A percentile compares a stretch with the other conserved stretches of the same genome.
Evolutionary conservation across 2,113 vertebrate species (phyloP).

Genomic region (Phrynocephalus versicolor): DNA sequence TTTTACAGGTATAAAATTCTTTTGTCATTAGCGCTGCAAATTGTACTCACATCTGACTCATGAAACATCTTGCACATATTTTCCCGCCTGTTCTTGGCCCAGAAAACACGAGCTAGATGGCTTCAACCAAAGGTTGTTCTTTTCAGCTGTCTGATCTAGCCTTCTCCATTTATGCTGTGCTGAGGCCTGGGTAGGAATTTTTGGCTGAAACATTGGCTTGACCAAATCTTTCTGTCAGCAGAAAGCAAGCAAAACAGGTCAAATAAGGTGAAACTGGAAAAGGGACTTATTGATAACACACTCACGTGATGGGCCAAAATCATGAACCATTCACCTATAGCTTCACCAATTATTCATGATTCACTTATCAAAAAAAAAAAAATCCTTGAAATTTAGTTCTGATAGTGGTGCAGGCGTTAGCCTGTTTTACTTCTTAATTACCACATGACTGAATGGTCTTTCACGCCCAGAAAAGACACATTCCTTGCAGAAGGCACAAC

Average conservation of each 20-base stretch:
- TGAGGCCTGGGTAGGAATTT: background rate
- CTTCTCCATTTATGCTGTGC: background rate
- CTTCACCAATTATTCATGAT: no score
- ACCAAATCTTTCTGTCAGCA: background rate
- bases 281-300: background rate
- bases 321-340: background rate
- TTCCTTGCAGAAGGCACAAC: no score
- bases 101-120: no score
- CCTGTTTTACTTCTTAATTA: background rate
- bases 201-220: background rate
- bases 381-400: no score
- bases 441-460: background rate
- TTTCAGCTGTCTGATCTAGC: background rate
- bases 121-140: no score
- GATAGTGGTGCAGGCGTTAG: background rate
- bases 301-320: background rate
- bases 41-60: background rate
- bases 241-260: background rate
- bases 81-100: background rate
- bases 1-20: no score
- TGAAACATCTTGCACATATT: background rate
- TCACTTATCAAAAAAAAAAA: no score
- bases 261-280: background rate
- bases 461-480: no score
- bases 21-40: background rate